Evolutionary conservation across 2,797 vertebrate genomes (phyloP).

Genomic region (Sebastes vulpes): DNA sequence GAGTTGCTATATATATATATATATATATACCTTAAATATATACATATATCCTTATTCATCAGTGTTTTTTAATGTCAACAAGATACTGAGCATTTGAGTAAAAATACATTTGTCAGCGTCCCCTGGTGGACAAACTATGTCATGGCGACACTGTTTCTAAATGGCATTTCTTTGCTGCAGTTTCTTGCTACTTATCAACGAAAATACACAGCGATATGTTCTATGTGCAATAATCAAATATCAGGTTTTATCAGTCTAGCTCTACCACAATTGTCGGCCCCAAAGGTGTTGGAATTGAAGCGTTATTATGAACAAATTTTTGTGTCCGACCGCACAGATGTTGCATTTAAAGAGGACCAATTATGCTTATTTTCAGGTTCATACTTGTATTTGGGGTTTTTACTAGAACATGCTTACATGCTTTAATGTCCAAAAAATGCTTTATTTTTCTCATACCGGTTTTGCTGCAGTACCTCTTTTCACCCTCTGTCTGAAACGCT

Average conservation of each 20-base stretch:
- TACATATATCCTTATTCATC: too few relatives aligned
- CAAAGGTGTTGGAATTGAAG: neutral
- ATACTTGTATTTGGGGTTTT: too few relatives aligned
- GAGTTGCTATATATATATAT: neutral
- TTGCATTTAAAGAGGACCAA: too few relatives aligned
- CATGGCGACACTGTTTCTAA: neutral
- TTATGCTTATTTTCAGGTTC: too few relatives aligned
- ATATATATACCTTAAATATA: too few relatives aligned
- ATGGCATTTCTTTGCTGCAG: neutral
- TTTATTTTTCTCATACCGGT: too few relatives aligned
- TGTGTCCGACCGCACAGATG: neutral
- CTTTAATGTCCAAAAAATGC: too few relatives aligned
- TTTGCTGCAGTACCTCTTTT: too few relatives aligned
- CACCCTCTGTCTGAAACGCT: too few relatives aligned
- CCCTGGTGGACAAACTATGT: neutral
- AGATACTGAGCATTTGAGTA: neutral
- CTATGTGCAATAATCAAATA: neutral
- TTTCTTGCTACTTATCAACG: neutral
- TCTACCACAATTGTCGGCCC: neutral
- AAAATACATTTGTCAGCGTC: neutral
- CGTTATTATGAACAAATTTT: neutral
- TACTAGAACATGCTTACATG: too few relatives aligned
- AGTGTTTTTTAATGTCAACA: neutral
- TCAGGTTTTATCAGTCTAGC: neutral
- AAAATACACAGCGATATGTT: neutral